phyloP scores from a whole-genome alignment of 2,888 invertebrate genomes.

The Pyrochroa serraticornis region DNA sequence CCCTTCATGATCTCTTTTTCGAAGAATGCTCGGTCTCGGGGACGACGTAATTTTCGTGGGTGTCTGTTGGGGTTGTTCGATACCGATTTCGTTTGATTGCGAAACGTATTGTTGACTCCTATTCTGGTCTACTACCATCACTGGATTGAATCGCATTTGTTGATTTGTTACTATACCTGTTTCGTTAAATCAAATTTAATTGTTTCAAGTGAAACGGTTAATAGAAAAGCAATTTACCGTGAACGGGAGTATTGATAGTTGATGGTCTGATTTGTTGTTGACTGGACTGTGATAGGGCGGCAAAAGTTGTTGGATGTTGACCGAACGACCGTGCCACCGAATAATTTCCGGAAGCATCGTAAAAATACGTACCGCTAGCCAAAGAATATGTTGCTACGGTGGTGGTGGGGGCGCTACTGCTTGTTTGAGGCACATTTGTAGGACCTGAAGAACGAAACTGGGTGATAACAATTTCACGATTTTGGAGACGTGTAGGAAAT shows the following conservation, averaged over 20 bases:
- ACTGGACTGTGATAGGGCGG: conserved; percentile 47
- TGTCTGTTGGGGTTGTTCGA: conserved; percentile 31
- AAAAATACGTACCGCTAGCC: conserved; percentile 53
- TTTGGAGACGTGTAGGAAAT: too few relatives aligned
- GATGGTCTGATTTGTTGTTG: conserved; percentile 50
- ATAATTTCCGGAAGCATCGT: conserved; percentile 52
- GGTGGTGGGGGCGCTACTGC: conserved; percentile 45
- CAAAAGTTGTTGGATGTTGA: conserved; percentile 49
- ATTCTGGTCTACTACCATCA: conserved; percentile 57
- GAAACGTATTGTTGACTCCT: conserved; percentile 37
- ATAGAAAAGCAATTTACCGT: conserved; percentile 41
- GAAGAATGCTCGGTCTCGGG: conserved; percentile 82
- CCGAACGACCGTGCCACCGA: conserved; percentile 49
- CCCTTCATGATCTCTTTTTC: conserved; percentile 85
- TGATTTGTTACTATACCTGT: conserved; percentile 46
- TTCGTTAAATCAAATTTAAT: not conserved
- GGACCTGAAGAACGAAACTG: conserved; percentile 41
- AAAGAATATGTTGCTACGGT: conserved; percentile 52
- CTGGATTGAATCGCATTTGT: conserved; percentile 56
- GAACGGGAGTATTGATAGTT: conserved; percentile 47
- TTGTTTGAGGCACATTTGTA: conserved; percentile 43
- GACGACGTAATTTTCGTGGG: conserved; percentile 57
- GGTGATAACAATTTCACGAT: too few relatives aligned
- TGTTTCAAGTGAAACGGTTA: not conserved
- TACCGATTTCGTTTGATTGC: conserved; percentile 23